Base-by-base conservation (phyloP, 2,113 vertebrate genomes). In the Falco punctatus region DNA sequence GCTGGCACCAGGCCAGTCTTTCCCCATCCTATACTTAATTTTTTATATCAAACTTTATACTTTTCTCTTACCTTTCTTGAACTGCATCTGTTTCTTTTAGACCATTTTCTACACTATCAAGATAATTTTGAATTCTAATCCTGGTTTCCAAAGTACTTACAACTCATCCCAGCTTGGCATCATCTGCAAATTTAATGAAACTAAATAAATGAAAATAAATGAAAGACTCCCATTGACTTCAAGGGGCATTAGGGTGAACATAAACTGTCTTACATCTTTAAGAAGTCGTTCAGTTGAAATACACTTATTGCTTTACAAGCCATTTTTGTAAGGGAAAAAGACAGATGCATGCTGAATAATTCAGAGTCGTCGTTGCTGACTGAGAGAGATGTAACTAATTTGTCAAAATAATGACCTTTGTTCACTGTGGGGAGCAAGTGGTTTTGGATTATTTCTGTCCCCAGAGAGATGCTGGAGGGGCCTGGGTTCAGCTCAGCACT, bases 161-260 rank as follows among this genome's bases (percentile, higher is more conserved):
- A 94, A 87, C 74, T 73, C 92, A 93, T 95, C 92, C 96, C 78
- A 73, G 74, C 78, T 88, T 96, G 96, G 93, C 93, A 93, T 93
- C 93, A 93, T 94, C 90, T 95, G 93, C 87, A 95, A 92, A 95
- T 96, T 93, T 96, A 94, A 97, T 96, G 90, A 88, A 95, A 96
- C 96, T 96, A 96, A 97, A 96, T 96, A 95, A 93, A 94, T 85
- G 81, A 92, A 96, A 96, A 96, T 95, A 97, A 97, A 94, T 94
- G 10, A 94, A 95, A 94, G 74, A 79, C 93, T 96, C 19, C 6
- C 90, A 74, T 90, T 96, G 92, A 96, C 94, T 96, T 93, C 92
- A 83, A 83, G 88, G 92, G 92, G 75, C 92, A 74, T 1, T 95
- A 89, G 78, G 81, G 77, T 95, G 49, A 96, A 79, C 85, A 55